These are phyloP conservation scores for Tetramorium bicarinatum DNA, from an alignment of 2,888 invertebrate species.

Conservation along the genomic window DNA sequence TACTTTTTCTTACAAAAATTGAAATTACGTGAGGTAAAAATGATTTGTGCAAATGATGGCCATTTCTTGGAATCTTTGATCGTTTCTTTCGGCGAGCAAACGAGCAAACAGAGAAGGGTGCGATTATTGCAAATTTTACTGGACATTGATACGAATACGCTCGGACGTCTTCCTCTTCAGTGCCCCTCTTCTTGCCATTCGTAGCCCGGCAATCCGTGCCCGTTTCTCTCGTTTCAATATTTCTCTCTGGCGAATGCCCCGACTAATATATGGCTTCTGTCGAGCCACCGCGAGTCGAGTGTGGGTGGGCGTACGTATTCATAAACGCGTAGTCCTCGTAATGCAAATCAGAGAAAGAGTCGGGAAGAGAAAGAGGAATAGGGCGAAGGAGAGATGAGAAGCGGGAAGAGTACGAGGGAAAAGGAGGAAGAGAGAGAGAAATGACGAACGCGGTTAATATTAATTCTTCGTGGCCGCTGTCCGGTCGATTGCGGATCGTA, in stretches of 20 bases:
- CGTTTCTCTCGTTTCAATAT: slow-evolving; percentile 83
- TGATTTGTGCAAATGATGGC: neutral
- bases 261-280: slow-evolving; percentile 84
- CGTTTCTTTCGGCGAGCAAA: slow-evolving; percentile 16
- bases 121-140: slow-evolving; percentile 65
- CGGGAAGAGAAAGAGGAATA: slow-evolving; percentile 44
- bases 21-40: neutral
- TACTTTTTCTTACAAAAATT: neutral
- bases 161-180: slow-evolving; percentile 75
- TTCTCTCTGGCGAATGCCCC: slow-evolving; percentile 82
- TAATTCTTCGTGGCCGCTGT: slow-evolving; percentile 75
- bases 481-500: slow-evolving; percentile 73
- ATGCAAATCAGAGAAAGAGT: slow-evolving; percentile 80
- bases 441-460: slow-evolving; percentile 78
- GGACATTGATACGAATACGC: slow-evolving; percentile 78
- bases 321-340: slow-evolving; percentile 79
- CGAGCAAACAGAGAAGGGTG: slow-evolving; percentile 12
- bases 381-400: slow-evolving; percentile 36
- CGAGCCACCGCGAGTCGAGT: slow-evolving; percentile 74
- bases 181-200: slow-evolving; percentile 51
- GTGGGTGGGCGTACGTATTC: slow-evolving; percentile 77
- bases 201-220: slow-evolving; percentile 56
- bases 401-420: slow-evolving; percentile 25
- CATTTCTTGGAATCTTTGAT: slow-evolving; percentile 5
- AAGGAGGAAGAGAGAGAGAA: slow-evolving; percentile 27